Base-by-base conservation (phyloP, 92 coral and sea anemone species). In the Phenganax subtilis region DNA sequence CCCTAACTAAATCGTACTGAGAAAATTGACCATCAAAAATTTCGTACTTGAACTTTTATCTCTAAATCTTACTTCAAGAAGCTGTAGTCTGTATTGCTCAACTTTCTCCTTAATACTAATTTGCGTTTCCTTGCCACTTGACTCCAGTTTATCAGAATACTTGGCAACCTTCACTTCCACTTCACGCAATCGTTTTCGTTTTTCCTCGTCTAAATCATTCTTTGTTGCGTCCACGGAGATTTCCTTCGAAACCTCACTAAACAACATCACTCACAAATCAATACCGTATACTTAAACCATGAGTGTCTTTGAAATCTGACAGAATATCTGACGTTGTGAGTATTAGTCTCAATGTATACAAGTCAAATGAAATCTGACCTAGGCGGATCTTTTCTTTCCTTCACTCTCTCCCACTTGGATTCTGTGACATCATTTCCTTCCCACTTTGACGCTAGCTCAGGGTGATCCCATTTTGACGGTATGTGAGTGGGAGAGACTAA, bases 401-500 rank as follows among this genome's bases (percentile, higher is more conserved):
- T 96, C 27, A 86, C 69, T 44, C 88, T 83, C 77, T 94, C 98
- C 98, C 98, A 94, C 55, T 78, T 78, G 6, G 68, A 57, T 3
- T 76, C 81, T 60, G 81, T 60, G 12, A 69, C 20, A 17, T 78
- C 82, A 44, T 57, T 62, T 10, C 70, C 67, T 27, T 78, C 82
- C 82, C 82, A 78, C 37, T 78, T 78, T 52, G 81, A 76, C 15
- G 81, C 68, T 17, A 67, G 71, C 57, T 94, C 98, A 0, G 97
- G 97, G 29, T 84, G 90, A 72, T 94, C 98, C 98, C 98, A 94
- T 55, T 94, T 94, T 3, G 98, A 94, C 12, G 97, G 92, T 68
- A 94, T 87, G 61, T 88, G 96, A 52, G 91, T 93, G 57, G 91
- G 86, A 72, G 88, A 97, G 87, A 57, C 75, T 86, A 87, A n/a